Percentiles rank a stretch among this genome's conserved stretches.
These are phyloP conservation scores for Aurelia aurita DNA, from an alignment of 30 jellyfish, hydroid and myxozoan species.

Conservation along the genomic window DNA sequence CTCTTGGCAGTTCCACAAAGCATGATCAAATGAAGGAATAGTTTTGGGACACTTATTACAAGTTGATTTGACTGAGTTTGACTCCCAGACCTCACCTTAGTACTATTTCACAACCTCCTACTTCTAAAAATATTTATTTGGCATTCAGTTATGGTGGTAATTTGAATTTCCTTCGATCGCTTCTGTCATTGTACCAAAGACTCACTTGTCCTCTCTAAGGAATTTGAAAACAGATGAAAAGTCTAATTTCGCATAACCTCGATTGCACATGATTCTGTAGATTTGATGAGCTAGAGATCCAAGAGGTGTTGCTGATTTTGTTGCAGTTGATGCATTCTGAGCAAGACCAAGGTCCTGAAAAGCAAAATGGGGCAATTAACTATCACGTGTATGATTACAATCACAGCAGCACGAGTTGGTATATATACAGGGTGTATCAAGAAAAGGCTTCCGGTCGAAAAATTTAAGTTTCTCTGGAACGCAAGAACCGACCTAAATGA, in stretches of 20 bases:
- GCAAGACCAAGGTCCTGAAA: constrained; percentile 99
- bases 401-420: no score
- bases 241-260: constrained; percentile 92
- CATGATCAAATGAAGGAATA: no score
- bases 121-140: neutral
- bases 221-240: constrained; percentile 95
- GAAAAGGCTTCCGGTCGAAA: no score
- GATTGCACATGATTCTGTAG: constrained; percentile 94
- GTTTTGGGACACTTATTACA: no score
- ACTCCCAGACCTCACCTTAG: no score
- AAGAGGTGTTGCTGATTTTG: constrained; percentile 98
- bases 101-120: no score
- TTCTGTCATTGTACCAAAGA: neutral
- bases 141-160: neutral
- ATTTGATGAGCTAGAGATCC: constrained; percentile 99
- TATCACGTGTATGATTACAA: no score
- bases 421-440: no score
- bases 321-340: constrained; percentile 97
- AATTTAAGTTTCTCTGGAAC: no score
- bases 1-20: no score
- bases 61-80: no score
- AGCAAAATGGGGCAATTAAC: neutral
- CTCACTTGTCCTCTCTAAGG: constrained; percentile 84
- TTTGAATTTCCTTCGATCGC: neutral
- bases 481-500: no score